A percentile compares a stretch with the other conserved stretches of the same genome.
Conservation (phyloP, 2,113 vertebrate species). For the Platichthys stellatus region DNA sequence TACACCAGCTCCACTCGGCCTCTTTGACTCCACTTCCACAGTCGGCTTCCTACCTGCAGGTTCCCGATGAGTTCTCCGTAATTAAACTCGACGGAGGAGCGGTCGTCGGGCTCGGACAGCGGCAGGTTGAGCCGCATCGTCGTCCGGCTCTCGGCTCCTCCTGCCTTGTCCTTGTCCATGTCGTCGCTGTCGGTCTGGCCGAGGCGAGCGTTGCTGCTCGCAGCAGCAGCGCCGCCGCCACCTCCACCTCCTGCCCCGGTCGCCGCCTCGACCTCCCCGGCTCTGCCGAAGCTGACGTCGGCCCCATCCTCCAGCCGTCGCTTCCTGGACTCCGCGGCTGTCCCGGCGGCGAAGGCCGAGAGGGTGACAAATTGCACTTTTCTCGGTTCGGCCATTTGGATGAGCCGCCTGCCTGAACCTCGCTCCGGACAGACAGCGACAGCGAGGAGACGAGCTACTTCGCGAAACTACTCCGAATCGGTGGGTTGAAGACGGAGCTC, state of each 20-base stretch:
- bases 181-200: slow-evolving; percentile 17
- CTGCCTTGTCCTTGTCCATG: slow-evolving; percentile 79
- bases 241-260: slow-evolving; percentile 74
- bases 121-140: slow-evolving; percentile 91
- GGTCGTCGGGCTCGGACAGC: slow-evolving; percentile 92
- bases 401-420: slow-evolving; percentile 79
- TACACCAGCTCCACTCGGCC: slow-evolving; percentile 23
- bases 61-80: slow-evolving; percentile 92
- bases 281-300: slow-evolving; percentile 72
- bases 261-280: slow-evolving; percentile 69
- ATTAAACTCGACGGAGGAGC: slow-evolving; percentile 93
- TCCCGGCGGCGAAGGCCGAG: slow-evolving; percentile 80
- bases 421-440: slow-evolving; percentile 79
- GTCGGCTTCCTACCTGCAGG: slow-evolving; percentile 70
- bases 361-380: slow-evolving; percentile 90
- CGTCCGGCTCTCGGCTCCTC: slow-evolving; percentile 67
- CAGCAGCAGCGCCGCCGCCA: slow-evolving; percentile 6
- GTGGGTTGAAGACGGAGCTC: slow-evolving; percentile 66
- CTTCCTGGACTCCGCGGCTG: slow-evolving; percentile 77
- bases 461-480: slow-evolving; percentile 82
- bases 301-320: slow-evolving; percentile 80
- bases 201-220: slow-evolving; percentile 69
- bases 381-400: slow-evolving; percentile 91
- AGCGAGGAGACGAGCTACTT: slow-evolving; percentile 78
- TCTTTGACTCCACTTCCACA: not conserved